These are phyloP conservation scores for Hirtodrosophila cameraria DNA, from an alignment of 2,888 invertebrate species.

Conservation along the genomic window DNA sequence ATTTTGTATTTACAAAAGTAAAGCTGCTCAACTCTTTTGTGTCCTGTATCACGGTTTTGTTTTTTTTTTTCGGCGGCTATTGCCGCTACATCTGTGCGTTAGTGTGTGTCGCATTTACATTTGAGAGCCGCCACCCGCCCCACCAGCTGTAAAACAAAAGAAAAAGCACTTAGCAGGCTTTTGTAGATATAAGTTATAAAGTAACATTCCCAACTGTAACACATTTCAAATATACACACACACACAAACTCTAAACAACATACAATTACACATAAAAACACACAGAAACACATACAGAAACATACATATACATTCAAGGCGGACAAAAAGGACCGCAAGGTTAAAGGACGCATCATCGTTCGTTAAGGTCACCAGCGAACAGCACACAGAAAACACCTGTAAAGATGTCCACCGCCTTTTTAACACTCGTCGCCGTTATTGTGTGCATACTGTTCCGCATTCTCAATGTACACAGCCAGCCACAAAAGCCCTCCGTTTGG, in stretches of 20 bases:
- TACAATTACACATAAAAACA: neutral
- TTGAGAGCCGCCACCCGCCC: slow-evolving; percentile 12
- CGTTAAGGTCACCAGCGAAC: slow-evolving; percentile 14
- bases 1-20: slow-evolving; percentile 9
- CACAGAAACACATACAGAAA: neutral
- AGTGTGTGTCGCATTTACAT: neutral
- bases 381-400: slow-evolving; percentile 18
- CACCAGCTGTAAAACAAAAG: slow-evolving; percentile 26
- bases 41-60: slow-evolving; percentile 12
- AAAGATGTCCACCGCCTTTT: slow-evolving; percentile 91
- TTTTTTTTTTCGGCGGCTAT: slow-evolving; percentile 15
- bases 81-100: slow-evolving; percentile 23
- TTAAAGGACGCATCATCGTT: slow-evolving; percentile 15
- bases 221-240: no score
- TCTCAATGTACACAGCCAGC: slow-evolving; percentile 92
- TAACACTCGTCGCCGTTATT: slow-evolving; percentile 92
- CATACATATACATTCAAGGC: neutral
- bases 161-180: slow-evolving; percentile 35
- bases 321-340: slow-evolving; percentile 8
- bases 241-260: neutral
- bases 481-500: slow-evolving; percentile 90
- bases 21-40: neutral
- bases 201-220: neutral
- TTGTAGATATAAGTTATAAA: neutral
- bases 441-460: slow-evolving; percentile 93